These are phyloP conservation scores for Ceyx melanurus DNA, from an alignment of 2,113 vertebrate species.

Conservation along the genomic window DNA sequence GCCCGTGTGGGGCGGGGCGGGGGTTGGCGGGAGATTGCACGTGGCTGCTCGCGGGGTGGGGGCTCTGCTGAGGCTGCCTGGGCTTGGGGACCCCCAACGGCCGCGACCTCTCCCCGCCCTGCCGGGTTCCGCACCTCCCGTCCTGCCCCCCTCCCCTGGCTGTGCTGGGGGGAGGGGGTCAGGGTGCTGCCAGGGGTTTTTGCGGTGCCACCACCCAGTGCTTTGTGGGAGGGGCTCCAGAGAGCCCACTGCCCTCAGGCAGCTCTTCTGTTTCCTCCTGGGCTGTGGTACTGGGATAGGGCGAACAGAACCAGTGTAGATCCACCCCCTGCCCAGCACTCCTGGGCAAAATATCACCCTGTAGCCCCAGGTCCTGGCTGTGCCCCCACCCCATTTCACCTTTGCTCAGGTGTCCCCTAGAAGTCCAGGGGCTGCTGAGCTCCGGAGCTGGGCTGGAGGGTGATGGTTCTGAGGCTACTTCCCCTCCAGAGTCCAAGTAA, in stretches of 20 bases:
- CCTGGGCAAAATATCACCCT: not conserved
- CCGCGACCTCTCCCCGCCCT: no score
- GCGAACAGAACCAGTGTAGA: not conserved
- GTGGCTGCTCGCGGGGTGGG: no score
- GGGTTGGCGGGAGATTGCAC: no score
- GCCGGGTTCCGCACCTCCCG: no score
- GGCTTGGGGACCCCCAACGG: no score
- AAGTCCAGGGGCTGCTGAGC: no score
- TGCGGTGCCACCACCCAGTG: fast-evolving
- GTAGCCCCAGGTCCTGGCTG: not conserved
- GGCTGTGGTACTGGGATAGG: not conserved
- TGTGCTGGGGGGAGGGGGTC: not conserved
- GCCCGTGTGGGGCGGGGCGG: no score
- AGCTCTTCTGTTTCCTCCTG: not conserved
- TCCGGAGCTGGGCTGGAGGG: no score
- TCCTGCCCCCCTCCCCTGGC: not conserved
- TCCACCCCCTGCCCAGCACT: not conserved
- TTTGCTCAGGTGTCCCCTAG: not conserved
- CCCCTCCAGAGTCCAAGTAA: not conserved
- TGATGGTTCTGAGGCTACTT: not conserved
- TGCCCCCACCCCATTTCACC: fast-evolving
- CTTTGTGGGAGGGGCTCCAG: not conserved
- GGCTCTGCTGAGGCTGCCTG: no score
- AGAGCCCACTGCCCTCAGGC: not conserved
- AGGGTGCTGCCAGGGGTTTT: no score